phyloP scores from a whole-genome alignment of 2,888 invertebrate genomes.

The Myopa testacea region DNA sequence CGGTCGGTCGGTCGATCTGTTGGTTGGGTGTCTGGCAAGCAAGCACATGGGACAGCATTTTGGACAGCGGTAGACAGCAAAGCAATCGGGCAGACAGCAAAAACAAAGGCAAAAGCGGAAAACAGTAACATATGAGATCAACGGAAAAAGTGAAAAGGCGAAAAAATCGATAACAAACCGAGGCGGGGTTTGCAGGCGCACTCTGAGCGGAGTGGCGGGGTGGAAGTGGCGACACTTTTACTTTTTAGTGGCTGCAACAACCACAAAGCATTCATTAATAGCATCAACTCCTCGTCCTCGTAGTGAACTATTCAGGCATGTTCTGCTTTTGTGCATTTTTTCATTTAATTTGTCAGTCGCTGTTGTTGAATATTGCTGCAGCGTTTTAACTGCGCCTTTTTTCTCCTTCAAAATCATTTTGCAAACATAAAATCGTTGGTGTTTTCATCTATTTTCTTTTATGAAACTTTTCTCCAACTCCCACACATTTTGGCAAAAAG shows the following conservation, averaged over 20 bases:
- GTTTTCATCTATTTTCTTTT: neutral
- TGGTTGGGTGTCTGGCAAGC: constrained; percentile 2
- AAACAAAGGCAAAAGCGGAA: constrained; percentile 38
- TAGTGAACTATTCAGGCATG: too few relatives aligned
- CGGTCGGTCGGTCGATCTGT: neutral
- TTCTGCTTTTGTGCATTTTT: too few relatives aligned
- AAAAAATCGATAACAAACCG: constrained; percentile 4
- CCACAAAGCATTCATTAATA: too few relatives aligned
- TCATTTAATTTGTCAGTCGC: too few relatives aligned
- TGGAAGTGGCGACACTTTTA: neutral
- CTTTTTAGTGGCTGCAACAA: neutral
- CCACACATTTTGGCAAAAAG: neutral
- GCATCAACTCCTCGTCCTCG: too few relatives aligned
- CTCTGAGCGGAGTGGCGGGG: too few relatives aligned
- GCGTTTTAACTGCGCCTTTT: too few relatives aligned
- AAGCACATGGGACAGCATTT: constrained; percentile 8
- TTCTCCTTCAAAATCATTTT: too few relatives aligned
- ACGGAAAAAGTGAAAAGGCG: constrained; percentile 16
- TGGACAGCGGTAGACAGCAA: neutral
- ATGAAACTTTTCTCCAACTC: neutral
- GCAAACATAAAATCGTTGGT: too few relatives aligned
- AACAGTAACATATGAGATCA: constrained; percentile 24
- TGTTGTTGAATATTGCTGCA: too few relatives aligned
- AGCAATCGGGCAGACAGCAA: neutral
- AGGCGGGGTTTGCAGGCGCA: too few relatives aligned